These are phyloP conservation scores for Acipenser ruthenus DNA, from an alignment of 2,797 vertebrate species.

Conservation along the genomic window DNA sequence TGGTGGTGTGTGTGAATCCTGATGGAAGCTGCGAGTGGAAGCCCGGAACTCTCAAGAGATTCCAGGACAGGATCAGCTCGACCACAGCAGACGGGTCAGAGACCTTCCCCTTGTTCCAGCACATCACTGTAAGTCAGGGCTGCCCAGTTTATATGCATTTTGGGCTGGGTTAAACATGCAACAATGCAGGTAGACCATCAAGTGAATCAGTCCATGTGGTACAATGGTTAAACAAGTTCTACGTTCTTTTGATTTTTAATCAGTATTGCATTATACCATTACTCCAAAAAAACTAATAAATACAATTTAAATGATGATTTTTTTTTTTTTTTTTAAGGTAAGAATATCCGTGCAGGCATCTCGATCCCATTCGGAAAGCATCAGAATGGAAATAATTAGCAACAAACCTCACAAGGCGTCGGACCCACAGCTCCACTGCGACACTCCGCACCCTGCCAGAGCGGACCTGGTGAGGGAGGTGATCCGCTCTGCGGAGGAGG, in stretches of 20 bases:
- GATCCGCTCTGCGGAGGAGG: slow-evolving; percentile 68
- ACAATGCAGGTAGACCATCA: not conserved
- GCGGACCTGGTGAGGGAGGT: slow-evolving; percentile 71
- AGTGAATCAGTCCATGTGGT: not conserved
- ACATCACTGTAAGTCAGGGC: slow-evolving; percentile 74
- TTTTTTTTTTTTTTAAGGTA: slow-evolving; percentile 54
- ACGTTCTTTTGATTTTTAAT: not conserved
- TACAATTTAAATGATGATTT: not conserved
- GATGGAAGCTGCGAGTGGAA: slow-evolving; percentile 69
- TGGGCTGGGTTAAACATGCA: no score
- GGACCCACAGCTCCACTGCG: not conserved
- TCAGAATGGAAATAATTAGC: slow-evolving; percentile 72
- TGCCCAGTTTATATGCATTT: not conserved
- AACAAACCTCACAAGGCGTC: slow-evolving; percentile 43
- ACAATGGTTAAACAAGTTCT: not conserved
- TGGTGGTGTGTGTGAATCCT: slow-evolving; percentile 57
- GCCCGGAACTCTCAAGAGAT: slow-evolving; percentile 64
- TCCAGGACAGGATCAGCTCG: slow-evolving; percentile 65
- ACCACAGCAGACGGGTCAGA: slow-evolving; percentile 52
- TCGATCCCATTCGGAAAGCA: slow-evolving; percentile 64
- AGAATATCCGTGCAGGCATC: slow-evolving; percentile 64
- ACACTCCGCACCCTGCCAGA: slow-evolving; percentile 24
- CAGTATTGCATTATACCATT: not conserved
- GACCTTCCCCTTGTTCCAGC: slow-evolving; percentile 77
- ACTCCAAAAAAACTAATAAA: not conserved